A percentile compares a stretch with the other conserved stretches of the same genome.
Conservation (phyloP, 1,140 invertebrate species). For the Conopomorpha cramerella region DNA sequence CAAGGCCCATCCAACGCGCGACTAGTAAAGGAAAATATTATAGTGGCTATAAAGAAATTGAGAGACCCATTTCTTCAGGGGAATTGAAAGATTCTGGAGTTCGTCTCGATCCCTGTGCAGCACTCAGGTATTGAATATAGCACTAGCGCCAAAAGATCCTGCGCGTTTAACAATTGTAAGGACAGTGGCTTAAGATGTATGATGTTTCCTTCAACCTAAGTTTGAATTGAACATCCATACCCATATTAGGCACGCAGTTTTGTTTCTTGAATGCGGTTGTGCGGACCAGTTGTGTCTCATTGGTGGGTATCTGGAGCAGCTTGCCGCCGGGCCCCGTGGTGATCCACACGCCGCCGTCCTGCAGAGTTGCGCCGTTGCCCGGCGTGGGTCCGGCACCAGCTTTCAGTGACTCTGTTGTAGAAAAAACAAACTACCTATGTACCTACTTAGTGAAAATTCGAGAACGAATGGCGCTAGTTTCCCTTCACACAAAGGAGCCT, state of each 20-base stretch:
- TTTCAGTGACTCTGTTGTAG: slow-evolving; percentile 30
- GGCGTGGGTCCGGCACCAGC: slow-evolving; percentile 35
- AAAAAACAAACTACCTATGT: too few relatives aligned
- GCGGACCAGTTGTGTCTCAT: slow-evolving; percentile 27
- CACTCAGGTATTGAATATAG: too few relatives aligned
- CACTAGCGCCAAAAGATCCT: too few relatives aligned
- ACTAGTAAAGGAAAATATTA: too few relatives aligned
- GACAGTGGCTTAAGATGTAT: neutral
- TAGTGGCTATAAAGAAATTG: too few relatives aligned
- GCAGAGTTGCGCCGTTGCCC: slow-evolving; percentile 36
- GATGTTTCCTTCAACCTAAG: slow-evolving; percentile 1
- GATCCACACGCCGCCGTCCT: slow-evolving; percentile 45
- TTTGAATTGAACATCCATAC: too few relatives aligned
- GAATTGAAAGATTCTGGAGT: neutral
- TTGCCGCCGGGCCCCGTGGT: slow-evolving; percentile 25
- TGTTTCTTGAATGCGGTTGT: slow-evolving; percentile 42
- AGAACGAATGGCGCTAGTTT: too few relatives aligned
- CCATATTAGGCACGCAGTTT: slow-evolving; percentile 52
- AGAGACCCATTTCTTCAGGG: too few relatives aligned
- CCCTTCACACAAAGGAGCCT: too few relatives aligned
- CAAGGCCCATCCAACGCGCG: too few relatives aligned
- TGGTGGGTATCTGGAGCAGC: slow-evolving; percentile 32
- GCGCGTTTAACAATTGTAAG: neutral
- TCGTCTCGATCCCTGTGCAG: neutral
- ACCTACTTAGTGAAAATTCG: too few relatives aligned